Percentiles rank a stretch among this genome's conserved stretches.
Conservation (phyloP, 2,113 vertebrate genomes). For the Caranx melampygus region DNA sequence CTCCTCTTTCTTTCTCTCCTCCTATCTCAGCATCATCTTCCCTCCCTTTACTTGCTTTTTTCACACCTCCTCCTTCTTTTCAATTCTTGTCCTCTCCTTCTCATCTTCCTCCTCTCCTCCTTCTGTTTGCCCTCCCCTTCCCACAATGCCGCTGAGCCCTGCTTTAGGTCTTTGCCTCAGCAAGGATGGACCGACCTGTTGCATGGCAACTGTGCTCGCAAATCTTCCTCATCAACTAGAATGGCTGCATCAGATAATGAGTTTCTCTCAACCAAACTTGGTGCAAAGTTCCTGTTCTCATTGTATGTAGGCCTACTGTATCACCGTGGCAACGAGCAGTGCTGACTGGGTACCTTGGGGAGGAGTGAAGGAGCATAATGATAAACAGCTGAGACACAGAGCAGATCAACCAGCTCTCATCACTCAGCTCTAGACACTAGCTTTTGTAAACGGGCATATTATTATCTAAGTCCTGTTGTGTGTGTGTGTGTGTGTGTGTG, state of each 20-base stretch:
- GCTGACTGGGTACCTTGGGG: slow-evolving; percentile 47
- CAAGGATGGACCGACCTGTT: slow-evolving; percentile 71
- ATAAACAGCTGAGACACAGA: slow-evolving; percentile 53
- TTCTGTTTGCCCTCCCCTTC: slow-evolving; percentile 12
- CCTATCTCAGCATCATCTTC: neutral
- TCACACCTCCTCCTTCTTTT: slow-evolving; percentile 35
- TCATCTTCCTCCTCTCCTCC: neutral
- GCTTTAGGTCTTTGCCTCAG: slow-evolving; percentile 42
- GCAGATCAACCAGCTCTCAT: slow-evolving; percentile 33
- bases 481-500: neutral
- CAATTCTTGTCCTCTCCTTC: neutral
- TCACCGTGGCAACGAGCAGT: slow-evolving; percentile 65
- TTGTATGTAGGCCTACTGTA: slow-evolving; percentile 56
- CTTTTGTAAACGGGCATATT: slow-evolving; percentile 2
- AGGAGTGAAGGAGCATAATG: slow-evolving; percentile 37
- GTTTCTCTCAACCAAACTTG: slow-evolving; percentile 49
- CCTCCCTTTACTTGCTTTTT: neutral
- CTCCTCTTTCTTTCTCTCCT: slow-evolving; percentile 2
- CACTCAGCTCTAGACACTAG: neutral
- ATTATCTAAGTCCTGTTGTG: neutral
- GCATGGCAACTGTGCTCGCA: slow-evolving; percentile 84
- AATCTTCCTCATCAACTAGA: slow-evolving; percentile 44
- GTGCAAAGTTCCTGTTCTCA: slow-evolving; percentile 47
- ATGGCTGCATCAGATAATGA: slow-evolving; percentile 55
- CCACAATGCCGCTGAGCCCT: slow-evolving; percentile 33